Conservation (phyloP, 2,797 vertebrate species). For the Micromesistius poutassou region DNA sequence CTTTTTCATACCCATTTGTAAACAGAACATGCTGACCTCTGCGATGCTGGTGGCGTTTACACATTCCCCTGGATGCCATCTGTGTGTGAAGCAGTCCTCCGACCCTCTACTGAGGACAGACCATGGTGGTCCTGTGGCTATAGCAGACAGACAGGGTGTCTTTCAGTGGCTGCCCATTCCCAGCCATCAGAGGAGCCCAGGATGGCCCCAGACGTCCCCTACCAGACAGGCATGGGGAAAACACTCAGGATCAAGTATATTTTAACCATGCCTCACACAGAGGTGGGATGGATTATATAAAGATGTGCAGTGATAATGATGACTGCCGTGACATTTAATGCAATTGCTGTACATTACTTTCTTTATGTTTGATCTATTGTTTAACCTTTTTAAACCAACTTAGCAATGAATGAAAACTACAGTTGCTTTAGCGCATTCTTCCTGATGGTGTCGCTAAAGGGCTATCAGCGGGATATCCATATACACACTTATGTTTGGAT, state of each 20-base stretch:
- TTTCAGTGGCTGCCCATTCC: conserved; percentile 40
- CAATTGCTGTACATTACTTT: neutral
- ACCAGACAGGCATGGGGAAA: conserved; percentile 45
- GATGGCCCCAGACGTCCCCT: conserved; percentile 36
- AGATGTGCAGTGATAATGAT: conserved; percentile 6
- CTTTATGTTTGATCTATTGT: neutral
- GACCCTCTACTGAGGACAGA: conserved; percentile 45
- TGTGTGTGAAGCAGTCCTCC: conserved; percentile 44
- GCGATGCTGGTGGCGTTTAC: conserved; percentile 38
- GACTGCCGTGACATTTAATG: neutral
- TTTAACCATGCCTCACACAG: conserved; percentile 16
- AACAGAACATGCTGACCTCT: conserved; percentile 43
- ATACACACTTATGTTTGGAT: neutral
- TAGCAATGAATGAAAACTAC: neutral
- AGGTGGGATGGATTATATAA: conserved; percentile 16
- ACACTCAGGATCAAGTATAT: conserved; percentile 23
- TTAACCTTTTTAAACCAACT: neutral
- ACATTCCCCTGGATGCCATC: conserved; percentile 49
- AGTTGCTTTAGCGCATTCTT: neutral
- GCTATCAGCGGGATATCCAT: conserved; percentile 9
- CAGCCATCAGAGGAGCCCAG: conserved; percentile 36
- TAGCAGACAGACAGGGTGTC: conserved; percentile 37
- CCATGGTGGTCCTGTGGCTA: conserved; percentile 53
- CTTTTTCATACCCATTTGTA: conserved; percentile 20
- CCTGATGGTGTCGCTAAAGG: conserved; percentile 65